Conservation (phyloP, 2,888 invertebrate genomes). For the Atethmia centrago region DNA sequence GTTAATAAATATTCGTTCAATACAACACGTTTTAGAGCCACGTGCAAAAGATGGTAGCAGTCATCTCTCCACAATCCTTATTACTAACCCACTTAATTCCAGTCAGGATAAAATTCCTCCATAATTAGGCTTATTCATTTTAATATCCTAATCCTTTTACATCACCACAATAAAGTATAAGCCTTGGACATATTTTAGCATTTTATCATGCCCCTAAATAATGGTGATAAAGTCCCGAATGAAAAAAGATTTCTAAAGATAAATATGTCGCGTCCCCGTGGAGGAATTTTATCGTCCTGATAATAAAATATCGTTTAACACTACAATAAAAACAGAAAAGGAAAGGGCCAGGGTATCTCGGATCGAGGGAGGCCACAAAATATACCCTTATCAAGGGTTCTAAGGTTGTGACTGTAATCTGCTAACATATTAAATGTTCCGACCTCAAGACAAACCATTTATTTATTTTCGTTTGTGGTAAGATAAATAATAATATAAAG, state of each 20-base stretch:
- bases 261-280: constrained; percentile 75
- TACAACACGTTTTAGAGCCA: background rate
- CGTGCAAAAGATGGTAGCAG: background rate
- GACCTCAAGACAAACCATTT: constrained; percentile 44
- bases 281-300: constrained; percentile 82
- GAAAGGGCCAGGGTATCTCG: constrained; percentile 75
- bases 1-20: background rate
- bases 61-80: background rate
- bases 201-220: constrained; percentile 86
- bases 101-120: constrained; percentile 41
- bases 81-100: background rate
- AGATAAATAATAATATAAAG: too few relatives aligned
- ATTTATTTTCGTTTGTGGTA: constrained; percentile 33
- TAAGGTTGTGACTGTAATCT: constrained; percentile 62
- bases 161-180: constrained; percentile 63
- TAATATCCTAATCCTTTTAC: constrained; percentile 65
- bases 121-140: constrained; percentile 54
- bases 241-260: constrained; percentile 84
- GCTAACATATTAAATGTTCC: constrained; percentile 60
- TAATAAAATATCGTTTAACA: constrained; percentile 87
- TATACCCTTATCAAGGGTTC: constrained; percentile 70
- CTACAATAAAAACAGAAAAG: constrained; percentile 78
- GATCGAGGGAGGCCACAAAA: constrained; percentile 74
- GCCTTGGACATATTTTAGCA: constrained; percentile 68
- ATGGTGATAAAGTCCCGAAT: constrained; percentile 85